Evolutionary conservation across 2,888 invertebrate species (phyloP).

Genomic region (Acleris literana): DNA sequence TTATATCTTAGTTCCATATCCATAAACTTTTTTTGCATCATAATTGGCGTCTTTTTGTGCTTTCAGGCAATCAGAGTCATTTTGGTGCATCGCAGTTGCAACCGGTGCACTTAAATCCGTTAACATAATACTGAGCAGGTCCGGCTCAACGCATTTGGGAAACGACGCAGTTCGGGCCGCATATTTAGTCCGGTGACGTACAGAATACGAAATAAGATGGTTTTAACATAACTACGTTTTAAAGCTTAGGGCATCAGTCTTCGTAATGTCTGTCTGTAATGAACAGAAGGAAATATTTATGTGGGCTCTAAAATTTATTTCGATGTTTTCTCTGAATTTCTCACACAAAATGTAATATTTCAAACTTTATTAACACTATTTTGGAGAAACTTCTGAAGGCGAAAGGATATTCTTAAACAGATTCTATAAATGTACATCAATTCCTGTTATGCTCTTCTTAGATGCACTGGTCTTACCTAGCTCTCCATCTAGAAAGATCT

Average conservation of each 20-base stretch:
- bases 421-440: no score
- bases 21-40: not conserved
- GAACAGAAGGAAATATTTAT: not conserved
- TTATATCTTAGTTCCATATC: not conserved
- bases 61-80: not conserved
- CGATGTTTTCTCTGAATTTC: no score
- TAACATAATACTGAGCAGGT: constrained; percentile 8
- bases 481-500: not conserved
- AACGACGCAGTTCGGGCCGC: constrained; percentile 38
- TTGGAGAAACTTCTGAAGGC: no score
- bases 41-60: not conserved
- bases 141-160: constrained; percentile 33
- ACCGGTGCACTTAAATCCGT: constrained; percentile 21
- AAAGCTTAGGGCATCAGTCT: constrained; percentile 12
- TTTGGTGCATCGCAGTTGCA: constrained; percentile 1
- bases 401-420: no score
- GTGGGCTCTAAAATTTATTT: no score
- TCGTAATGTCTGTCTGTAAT: not conserved
- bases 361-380: no score
- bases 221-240: constrained; percentile 29
- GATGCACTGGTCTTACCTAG: not conserved
- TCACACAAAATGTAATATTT: no score
- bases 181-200: constrained; percentile 49
- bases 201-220: constrained; percentile 42
- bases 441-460: no score